phyloP scores from a whole-genome alignment of 2,888 invertebrate species.

The Agonopterix subpropinquella region DNA sequence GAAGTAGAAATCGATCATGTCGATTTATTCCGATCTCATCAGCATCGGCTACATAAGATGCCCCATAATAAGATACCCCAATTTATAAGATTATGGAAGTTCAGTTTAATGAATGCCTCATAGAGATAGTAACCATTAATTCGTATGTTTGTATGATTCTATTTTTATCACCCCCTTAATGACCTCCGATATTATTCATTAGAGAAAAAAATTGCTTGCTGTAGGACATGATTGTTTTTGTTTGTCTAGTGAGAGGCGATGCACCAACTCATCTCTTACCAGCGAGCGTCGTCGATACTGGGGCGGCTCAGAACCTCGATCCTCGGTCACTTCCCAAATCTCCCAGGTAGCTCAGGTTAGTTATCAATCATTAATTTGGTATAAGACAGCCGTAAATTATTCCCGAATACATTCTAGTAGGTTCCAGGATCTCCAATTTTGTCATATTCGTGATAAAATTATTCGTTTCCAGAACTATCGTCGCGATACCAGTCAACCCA shows the following conservation, averaged over 20 bases:
- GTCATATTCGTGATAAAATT: neutral
- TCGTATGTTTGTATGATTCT: too few species aligned
- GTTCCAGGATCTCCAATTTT: neutral
- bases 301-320: slow-evolving; percentile 60
- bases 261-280: slow-evolving; percentile 61
- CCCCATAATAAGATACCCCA: too few species aligned
- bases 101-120: too few species aligned
- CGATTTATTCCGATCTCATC: too few species aligned
- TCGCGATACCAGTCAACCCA: slow-evolving; percentile 70
- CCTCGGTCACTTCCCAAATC: slow-evolving; percentile 63
- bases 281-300: slow-evolving; percentile 64
- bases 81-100: too few species aligned
- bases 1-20: too few species aligned
- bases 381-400: too few species aligned
- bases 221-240: neutral
- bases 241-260: slow-evolving; percentile 50
- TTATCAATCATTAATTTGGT: too few species aligned
- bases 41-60: too few species aligned
- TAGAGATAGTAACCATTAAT: too few species aligned
- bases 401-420: neutral
- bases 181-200: neutral
- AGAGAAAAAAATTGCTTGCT: neutral
- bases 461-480: slow-evolving; percentile 52
- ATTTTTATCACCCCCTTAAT: too few species aligned
- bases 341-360: slow-evolving; percentile 56